Percentiles rank a stretch among this genome's conserved stretches.
phyloP scores from a whole-genome alignment of 2,113 vertebrate genomes.

The Pterophyllum scalare region DNA sequence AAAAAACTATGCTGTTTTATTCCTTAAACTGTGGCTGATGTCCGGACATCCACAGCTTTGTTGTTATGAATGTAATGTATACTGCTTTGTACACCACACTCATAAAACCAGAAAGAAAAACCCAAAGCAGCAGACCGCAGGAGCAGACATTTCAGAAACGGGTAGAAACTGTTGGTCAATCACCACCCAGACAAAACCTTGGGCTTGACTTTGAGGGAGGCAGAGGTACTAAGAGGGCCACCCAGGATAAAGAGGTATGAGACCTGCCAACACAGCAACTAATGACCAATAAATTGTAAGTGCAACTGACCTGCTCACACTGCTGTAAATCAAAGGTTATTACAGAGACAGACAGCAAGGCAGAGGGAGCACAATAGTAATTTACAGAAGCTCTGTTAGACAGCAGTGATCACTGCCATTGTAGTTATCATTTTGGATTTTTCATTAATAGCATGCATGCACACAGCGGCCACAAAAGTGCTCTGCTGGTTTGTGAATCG shows the following conservation, averaged over 20 bases:
- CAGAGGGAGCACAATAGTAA: background rate
- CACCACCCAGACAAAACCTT: background rate
- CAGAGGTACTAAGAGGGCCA: constrained; percentile 29
- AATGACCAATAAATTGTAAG: constrained; percentile 48
- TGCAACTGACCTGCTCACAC: constrained; percentile 21
- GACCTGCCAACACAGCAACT: constrained; percentile 39
- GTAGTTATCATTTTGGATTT: background rate
- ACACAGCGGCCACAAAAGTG: too few species aligned
- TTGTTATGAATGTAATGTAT: background rate
- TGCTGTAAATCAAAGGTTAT: constrained; percentile 30
- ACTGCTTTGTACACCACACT: background rate
- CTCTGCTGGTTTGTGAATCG: too few species aligned
- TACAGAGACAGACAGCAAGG: background rate
- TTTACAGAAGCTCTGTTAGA: background rate
- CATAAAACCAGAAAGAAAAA: too few species aligned
- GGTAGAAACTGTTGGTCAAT: background rate
- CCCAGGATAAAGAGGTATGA: constrained; percentile 50
- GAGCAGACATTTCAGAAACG: too few species aligned
- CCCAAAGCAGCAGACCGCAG: too few species aligned
- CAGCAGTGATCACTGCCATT: background rate
- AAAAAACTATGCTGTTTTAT: background rate
- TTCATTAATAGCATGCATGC: too few species aligned
- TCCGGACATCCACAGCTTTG: background rate
- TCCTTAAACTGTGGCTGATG: background rate
- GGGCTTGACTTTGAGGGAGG: background rate